A percentile compares a stretch with the other conserved stretches of the same genome.
These are phyloP conservation scores for Glaucopsyche alexis DNA, from an alignment of 2,888 invertebrate genomes.

Conservation along the genomic window DNA sequence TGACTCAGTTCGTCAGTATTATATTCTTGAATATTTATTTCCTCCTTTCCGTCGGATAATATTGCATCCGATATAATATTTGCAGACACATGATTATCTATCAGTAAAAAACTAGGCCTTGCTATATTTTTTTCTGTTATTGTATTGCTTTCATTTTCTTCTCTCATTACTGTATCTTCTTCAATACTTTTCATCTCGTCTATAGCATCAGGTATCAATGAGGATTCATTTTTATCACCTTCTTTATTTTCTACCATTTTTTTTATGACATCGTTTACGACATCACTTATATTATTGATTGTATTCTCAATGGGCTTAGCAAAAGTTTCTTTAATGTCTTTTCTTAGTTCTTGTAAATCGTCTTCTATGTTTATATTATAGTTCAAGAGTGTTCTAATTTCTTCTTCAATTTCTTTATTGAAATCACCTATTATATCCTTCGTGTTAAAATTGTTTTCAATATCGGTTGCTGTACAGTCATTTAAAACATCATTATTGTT, in stretches of 20 bases:
- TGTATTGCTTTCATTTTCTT: constrained; percentile 65
- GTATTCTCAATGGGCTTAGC: constrained; percentile 74
- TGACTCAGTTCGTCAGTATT: constrained; percentile 65
- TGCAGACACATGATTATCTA: constrained; percentile 61
- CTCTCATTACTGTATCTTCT: constrained; percentile 53
- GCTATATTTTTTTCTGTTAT: constrained; percentile 67
- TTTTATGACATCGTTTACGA: constrained; percentile 75
- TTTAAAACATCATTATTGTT: constrained; percentile 53
- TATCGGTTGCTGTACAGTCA: constrained; percentile 62
- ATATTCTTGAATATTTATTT: constrained; percentile 68
- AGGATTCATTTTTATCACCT: constrained; percentile 47
- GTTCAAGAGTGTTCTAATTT: constrained; percentile 75
- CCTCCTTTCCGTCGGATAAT: constrained; percentile 80
- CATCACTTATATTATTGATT: constrained; percentile 75
- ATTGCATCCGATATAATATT: constrained; percentile 81
- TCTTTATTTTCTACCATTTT: constrained; percentile 64
- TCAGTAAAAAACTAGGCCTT: constrained; percentile 71
- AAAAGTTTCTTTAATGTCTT: constrained; percentile 74
- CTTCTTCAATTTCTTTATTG: constrained; percentile 80
- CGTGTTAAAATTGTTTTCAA: constrained; percentile 71
- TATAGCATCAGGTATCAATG: constrained; percentile 38
- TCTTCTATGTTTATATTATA: constrained; percentile 73
- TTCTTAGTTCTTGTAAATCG: constrained; percentile 70
- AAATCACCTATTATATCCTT: constrained; percentile 80
- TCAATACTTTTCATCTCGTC: constrained; percentile 37